These are phyloP conservation scores for Drosophila nr. medialis DNA, from an alignment of 2,888 invertebrate species.

Conservation along the genomic window DNA sequence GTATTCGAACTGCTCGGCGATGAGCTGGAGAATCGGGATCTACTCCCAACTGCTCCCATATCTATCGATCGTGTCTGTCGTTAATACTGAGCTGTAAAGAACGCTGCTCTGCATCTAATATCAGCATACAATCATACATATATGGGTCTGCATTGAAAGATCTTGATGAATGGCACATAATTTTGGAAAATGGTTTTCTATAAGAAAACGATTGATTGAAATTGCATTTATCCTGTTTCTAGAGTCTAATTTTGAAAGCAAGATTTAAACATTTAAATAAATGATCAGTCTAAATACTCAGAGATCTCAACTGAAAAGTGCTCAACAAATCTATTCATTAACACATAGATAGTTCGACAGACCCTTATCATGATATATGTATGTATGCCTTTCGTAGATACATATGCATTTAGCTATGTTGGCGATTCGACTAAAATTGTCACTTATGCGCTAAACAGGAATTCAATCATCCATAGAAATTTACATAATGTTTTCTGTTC, in stretches of 20 bases:
- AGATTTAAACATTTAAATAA: slow-evolving; percentile 32
- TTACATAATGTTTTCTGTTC: slow-evolving; percentile 33
- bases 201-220: slow-evolving; percentile 19
- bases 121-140: slow-evolving; percentile 4
- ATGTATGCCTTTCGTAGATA: slow-evolving; percentile 35
- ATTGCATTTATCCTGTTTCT: slow-evolving; percentile 10
- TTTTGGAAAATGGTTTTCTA: slow-evolving; percentile 1
- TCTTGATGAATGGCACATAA: slow-evolving; percentile 4
- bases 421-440: slow-evolving; percentile 49
- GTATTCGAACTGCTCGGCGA: slow-evolving; percentile 32
- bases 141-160: slow-evolving; percentile 20
- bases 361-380: slow-evolving; percentile 12
- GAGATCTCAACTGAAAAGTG: slow-evolving; percentile 41
- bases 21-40: slow-evolving; percentile 2
- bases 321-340: slow-evolving; percentile 9
- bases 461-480: slow-evolving; percentile 56
- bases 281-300: slow-evolving; percentile 57
- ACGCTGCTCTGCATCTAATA: slow-evolving; percentile 24
- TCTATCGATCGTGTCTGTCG: slow-evolving; percentile 13
- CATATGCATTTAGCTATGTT: slow-evolving; percentile 13
- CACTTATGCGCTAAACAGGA: slow-evolving; percentile 73
- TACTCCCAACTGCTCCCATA: background rate
- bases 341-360: slow-evolving; percentile 3
- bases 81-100: slow-evolving; percentile 71
- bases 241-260: slow-evolving; percentile 15